phyloP scores from a whole-genome alignment of 2,797 vertebrate genomes.

The Sciurus carolinensis region DNA sequence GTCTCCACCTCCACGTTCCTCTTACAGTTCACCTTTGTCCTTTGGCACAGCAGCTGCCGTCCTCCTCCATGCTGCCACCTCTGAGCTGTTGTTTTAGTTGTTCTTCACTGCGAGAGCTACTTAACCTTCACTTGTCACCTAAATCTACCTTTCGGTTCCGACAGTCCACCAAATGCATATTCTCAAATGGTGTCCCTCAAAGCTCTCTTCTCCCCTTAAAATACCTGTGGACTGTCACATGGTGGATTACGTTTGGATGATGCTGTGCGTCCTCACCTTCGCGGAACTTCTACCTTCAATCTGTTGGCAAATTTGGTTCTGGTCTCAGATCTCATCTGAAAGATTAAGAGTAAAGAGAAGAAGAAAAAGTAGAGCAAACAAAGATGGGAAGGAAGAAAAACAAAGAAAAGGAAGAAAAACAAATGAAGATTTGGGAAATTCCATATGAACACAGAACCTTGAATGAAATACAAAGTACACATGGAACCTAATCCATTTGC shows the following conservation, averaged over 20 bases:
- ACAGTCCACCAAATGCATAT: neutral
- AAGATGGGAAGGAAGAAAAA: neutral
- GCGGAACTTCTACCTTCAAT: neutral
- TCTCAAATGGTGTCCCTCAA: neutral
- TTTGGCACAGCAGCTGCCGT: neutral
- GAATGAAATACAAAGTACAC: neutral
- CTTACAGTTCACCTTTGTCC: neutral
- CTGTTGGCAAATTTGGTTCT: neutral
- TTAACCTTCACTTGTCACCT: neutral
- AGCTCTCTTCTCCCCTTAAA: neutral
- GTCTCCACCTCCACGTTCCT: neutral
- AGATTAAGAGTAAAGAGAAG: neutral
- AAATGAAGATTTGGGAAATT: neutral
- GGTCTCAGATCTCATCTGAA: neutral
- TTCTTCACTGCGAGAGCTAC: neutral
- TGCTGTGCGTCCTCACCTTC: fast-evolving
- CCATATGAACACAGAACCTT: neutral
- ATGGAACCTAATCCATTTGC: neutral
- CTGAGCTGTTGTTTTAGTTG: neutral
- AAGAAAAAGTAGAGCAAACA: neutral
- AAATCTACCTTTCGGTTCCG: neutral
- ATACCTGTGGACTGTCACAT: fast-evolving
- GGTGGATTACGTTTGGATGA: fast-evolving
- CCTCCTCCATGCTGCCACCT: too few species aligned
- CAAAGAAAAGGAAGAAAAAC: neutral